phyloP scores from a whole-genome alignment of 1,140 invertebrate genomes.

The Mercenaria mercenaria region DNA sequence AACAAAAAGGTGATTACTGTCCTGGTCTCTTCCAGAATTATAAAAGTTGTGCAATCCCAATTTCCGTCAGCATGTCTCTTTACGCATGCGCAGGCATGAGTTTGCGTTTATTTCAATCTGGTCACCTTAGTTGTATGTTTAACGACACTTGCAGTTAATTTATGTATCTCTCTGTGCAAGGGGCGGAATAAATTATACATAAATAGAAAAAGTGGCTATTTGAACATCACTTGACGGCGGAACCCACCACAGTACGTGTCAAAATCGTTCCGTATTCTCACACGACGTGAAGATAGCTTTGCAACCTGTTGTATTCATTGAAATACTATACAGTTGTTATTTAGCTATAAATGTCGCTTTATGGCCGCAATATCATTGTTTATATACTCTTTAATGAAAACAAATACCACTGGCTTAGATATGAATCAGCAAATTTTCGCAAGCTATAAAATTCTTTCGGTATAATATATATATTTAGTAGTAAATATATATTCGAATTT shows the following conservation, averaged over 20 bases:
- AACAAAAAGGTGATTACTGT: too few relatives aligned
- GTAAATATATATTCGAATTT: not conserved
- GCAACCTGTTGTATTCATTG: not conserved
- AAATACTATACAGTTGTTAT: slow-evolving; percentile 12
- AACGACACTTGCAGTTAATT: not conserved
- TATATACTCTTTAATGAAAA: not conserved
- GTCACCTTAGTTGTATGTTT: not conserved
- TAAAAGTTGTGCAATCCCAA: too few relatives aligned
- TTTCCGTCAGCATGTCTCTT: too few relatives aligned
- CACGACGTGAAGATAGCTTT: slow-evolving; percentile 21
- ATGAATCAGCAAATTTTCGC: not conserved
- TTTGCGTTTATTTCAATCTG: not conserved
- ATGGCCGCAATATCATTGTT: not conserved
- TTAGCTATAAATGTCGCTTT: not conserved
- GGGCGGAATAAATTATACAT: not conserved
- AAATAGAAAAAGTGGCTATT: not conserved
- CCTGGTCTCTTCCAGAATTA: too few relatives aligned
- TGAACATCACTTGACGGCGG: not conserved
- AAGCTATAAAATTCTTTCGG: not conserved
- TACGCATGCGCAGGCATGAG: not conserved
- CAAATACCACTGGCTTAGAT: not conserved
- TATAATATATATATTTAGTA: not conserved
- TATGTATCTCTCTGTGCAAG: not conserved
- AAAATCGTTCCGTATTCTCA: not conserved
- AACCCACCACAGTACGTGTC: not conserved